Evolutionary conservation across 1,140 invertebrate species (phyloP), one percentile per base, ranked within the genome.

Genomic region (Archivesica marissinica): DNA sequence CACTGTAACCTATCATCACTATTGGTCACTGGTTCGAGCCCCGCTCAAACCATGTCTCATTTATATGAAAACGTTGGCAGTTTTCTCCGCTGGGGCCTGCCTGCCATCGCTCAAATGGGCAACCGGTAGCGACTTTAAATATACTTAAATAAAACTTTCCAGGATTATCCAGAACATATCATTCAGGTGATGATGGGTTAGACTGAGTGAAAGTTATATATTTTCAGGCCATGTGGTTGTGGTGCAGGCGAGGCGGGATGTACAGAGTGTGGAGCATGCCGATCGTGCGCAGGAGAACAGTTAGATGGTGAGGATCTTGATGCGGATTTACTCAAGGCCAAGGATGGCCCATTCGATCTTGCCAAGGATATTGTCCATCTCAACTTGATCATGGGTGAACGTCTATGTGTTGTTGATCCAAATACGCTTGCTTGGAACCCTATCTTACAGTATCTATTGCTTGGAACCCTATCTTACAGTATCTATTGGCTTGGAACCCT

Each of bases 161-260:
- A n/a, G n/a, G n/a, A n/a, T n/a, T n/a, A n/a, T n/a, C n/a, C n/a
- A n/a, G n/a, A n/a, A n/a, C n/a, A n/a, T n/a, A n/a, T n/a, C n/a
- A n/a, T n/a, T 47, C 44, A 47, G 20, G 44, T 11, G 9, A 47
- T 47, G 9, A 47, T 9, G 20, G 20, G 44, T 47, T 47, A 47
- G 9, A 11, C 9, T 47, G 6, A 56, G 6, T 56, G 52, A 23
- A 4, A n/a, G n/a, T n/a, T n/a, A n/a, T 44, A 47, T 75, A n/a
- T 9, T 30, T 88, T 50, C 76, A 98, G 97, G 89, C 96, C 97
- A 90, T 99, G 98, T 95, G 98, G 97, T 1, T 99, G 98, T 95
- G 98, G 98, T 20, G 97, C 97, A 91, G 98, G 98, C 20, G 98
- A 99, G 92, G 97, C 97, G 52, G 98, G 98, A 0, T 99, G 98